Evolutionary conservation across 2,797 vertebrate species (phyloP), one percentile per base, ranked within the genome.

Genomic region (Dallia pectoralis): DNA sequence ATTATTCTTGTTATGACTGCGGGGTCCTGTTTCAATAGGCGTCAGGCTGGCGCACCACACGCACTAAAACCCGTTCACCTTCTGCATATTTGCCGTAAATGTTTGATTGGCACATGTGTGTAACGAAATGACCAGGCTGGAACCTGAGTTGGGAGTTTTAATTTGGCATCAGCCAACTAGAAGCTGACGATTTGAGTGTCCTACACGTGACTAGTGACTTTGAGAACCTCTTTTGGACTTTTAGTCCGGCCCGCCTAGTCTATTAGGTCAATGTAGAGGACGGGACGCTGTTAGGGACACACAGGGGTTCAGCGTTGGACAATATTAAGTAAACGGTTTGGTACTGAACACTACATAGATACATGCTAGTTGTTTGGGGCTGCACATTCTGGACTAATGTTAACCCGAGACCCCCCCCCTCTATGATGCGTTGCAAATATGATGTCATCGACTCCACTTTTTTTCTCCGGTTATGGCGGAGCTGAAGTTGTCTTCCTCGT

Each of bases 381-480:
- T 12, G 6, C 9, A 51, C 36, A 44, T 29, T 49, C n/a, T 19
- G 15, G 29, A 8, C 64, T 82, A 69, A 85, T 74, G 19, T 1
- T 22, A 59, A 66, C 18, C 70, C 66, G 67, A 56, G 65, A 66
- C 65, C 32, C 78, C 79, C 77, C 15, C 12, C 19, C 4, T 27
- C 56, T 81, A 70, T 90, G 85, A 88, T 82, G 85, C 18, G 72
- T 84, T 89, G 87, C 88, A 86, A 84, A 88, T 91, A 91, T 91
- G 89, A 94, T 89, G 93, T 94, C 93, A 94, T 85, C 89, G 84
- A 89, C 88, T 88, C 88, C 86, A 91, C 86, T 92, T 93, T 90
- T 90, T 87, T 88, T 40, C 91, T 84, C 87, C 91, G 92, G 91
- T 93, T 92, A 93, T 94, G 93, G 93, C 93, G 92, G 92, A 93